Evolutionary conservation across 2,888 invertebrate genomes (phyloP).

Genomic region (Smittia aterrima): DNA sequence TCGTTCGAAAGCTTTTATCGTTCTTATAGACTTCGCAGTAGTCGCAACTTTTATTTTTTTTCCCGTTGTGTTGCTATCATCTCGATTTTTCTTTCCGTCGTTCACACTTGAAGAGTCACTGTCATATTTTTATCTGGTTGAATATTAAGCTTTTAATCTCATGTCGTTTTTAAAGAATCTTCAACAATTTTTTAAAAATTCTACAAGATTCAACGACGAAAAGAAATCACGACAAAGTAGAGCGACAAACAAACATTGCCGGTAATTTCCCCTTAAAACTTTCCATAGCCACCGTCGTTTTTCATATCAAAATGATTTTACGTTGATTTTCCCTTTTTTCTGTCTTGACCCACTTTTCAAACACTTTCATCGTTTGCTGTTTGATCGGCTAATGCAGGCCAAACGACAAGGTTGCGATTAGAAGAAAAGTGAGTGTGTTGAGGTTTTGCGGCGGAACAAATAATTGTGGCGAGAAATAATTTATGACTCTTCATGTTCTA

Average conservation of each 20-base stretch:
- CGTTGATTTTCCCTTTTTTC: neutral
- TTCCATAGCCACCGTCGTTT: neutral
- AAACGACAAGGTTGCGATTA: neutral
- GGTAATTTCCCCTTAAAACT: neutral
- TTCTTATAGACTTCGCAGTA: too few species aligned
- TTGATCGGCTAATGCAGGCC: neutral
- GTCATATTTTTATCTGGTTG: too few species aligned
- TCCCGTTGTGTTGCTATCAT: too few species aligned
- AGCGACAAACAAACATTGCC: neutral
- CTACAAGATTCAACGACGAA: neutral
- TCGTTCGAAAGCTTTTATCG: too few species aligned
- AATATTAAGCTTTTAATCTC: too few species aligned
- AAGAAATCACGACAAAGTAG: neutral
- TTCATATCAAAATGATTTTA: neutral
- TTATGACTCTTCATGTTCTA: neutral
- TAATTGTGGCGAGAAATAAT: neutral
- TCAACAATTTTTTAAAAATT: too few species aligned
- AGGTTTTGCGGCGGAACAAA: neutral
- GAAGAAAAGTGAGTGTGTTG: neutral
- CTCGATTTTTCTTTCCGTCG: too few species aligned
- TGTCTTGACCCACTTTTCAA: slow-evolving; percentile 7
- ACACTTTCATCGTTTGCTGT: neutral
- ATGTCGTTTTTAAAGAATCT: too few species aligned
- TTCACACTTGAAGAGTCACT: too few species aligned
- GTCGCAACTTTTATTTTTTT: too few species aligned